These are phyloP conservation scores for Callyntrura guangdongensis DNA, from an alignment of 2,888 invertebrate genomes.

Conservation along the genomic window DNA sequence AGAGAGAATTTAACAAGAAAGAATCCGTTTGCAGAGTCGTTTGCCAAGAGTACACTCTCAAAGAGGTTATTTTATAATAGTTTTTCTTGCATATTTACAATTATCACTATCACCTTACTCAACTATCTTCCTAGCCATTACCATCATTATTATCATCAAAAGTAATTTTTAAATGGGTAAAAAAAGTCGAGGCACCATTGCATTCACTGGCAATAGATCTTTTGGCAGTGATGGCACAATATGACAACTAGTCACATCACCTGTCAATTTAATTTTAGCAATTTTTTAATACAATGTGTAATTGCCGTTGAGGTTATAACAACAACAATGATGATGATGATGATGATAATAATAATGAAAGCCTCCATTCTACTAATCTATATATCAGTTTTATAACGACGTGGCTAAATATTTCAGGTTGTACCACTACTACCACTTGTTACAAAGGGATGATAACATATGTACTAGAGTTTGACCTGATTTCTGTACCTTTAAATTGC, in stretches of 20 bases:
- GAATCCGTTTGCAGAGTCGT: conserved; percentile 44
- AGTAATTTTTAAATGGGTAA: background rate
- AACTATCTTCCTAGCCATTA: background rate
- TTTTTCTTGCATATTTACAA: background rate
- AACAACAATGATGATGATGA: conserved; percentile 1
- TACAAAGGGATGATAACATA: background rate
- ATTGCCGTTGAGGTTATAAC: conserved; percentile 36
- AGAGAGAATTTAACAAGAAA: conserved; percentile 20
- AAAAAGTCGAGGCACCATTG: conserved; percentile 27
- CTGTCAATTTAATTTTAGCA: conserved; percentile 77
- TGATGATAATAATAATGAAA: background rate
- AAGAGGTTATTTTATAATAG: background rate
- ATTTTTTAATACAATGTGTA: conserved; percentile 69
- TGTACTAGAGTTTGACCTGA: conserved; percentile 67
- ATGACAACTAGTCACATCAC: conserved; percentile 75
- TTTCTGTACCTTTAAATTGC: conserved; percentile 42
- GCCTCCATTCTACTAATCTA: background rate
- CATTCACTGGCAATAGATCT: conserved; percentile 52
- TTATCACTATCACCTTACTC: conserved; percentile 33
- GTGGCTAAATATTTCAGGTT: background rate
- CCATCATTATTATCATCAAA: background rate
- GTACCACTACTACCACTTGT: background rate
- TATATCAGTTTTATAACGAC: conserved; percentile 24
- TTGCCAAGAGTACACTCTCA: no score
- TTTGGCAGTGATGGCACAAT: conserved; percentile 69